Base-by-base conservation (phyloP, 2,113 vertebrate genomes). In the Amphilophus citrinellus region DNA sequence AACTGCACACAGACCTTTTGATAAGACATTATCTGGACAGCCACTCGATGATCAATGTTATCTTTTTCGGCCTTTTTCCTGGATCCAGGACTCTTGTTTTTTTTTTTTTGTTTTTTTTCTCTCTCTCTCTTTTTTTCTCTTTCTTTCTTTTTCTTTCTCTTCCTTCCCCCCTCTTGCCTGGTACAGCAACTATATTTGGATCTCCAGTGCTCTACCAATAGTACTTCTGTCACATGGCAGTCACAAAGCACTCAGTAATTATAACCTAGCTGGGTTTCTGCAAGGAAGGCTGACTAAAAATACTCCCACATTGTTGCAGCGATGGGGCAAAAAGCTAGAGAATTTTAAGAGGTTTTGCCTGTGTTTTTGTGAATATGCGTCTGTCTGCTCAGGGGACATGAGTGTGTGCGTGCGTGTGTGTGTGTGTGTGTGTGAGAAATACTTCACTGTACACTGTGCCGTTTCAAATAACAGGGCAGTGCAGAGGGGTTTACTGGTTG, bases 201-300 rank as follows among this genome's bases (percentile, higher is more conserved):
- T 90, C 87, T 77, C 62, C 82, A 80, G 60, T 82, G 75, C 82
- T 90, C 93, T 84, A 90, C 88, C 91, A 89, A 92, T 94, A 93
- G 92, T 85, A 83, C 90, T 84, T 84, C 53, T 91, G 91, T 95
- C 94, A 93, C 94, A 95, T 93, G 92, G 90, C 93, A 90, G 91
- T 94, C 87, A 88, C 88, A 88, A 93, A 94, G 91, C 59, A 3
- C 87, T 92, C 91, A 82, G 93, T 94, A 94, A 94, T 95, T 95
- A 95, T 90, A 95, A 93, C 93, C 88, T 91, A 82, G 80, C 85
- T 89, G 76, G 44, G 85, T 92, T 94, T 91, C 85, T 92, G 83
- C 85, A 82, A 90, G 85, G 77, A 92, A 91, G 85, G 84, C 83
- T 57, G 79, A 77, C 92, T 95, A 94, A 94, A 95, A 95, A 95